Evolutionary conservation across 2,888 invertebrate genomes (phyloP), one percentile per base, ranked within the genome.

Genomic region (Pterostichus madidus): DNA sequence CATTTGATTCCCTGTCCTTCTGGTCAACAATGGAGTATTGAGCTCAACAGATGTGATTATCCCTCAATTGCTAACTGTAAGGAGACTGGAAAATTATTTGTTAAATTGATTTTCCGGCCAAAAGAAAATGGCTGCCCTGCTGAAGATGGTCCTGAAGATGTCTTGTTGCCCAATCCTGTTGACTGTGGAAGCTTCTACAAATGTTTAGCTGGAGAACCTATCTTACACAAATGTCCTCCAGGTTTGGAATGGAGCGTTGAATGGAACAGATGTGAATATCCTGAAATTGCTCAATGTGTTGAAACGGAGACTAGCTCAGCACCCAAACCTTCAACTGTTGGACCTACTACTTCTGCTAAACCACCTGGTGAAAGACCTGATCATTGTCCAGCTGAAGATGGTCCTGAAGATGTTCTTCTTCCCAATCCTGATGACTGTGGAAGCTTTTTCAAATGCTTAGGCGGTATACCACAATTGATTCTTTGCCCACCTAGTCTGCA

Each of bases 101-200:
- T 39, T 39, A 6, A 6, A 39, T n/a, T 53, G 11, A 11, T 15
- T 53, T 17, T 8, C 8, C 53, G 13, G 5, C 53, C 53, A 15
- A 17, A 10, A 7, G 24, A 17, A 59, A 59, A 11, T 11, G 11
- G 24, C 35, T 84, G 84, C 31, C 83, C 84, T 7, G 56, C 82
- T 15, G 31, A 46, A 31, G 80, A 82, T 46, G 77, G 68, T 17
- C 83, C 76, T n/a, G 39, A 77, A 52, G 83, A 83, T 64, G 77
- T 83, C 15, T 32, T 83, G 13, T 53, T 83, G 13, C 76, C 76
- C 17, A 83, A 83, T 76, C 83, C 83, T n/a, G 77, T 46, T 1
- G 83, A 83, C 53, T 83, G 83, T 68, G 77, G 77, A 32, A 83
- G 83, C 32, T 83, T 83, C 52, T 83, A 68, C 80, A 80, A 79